Percentiles rank a stretch among this genome's conserved stretches.
Conservation (phyloP, 2,113 vertebrate species). For the Vimba vimba region DNA sequence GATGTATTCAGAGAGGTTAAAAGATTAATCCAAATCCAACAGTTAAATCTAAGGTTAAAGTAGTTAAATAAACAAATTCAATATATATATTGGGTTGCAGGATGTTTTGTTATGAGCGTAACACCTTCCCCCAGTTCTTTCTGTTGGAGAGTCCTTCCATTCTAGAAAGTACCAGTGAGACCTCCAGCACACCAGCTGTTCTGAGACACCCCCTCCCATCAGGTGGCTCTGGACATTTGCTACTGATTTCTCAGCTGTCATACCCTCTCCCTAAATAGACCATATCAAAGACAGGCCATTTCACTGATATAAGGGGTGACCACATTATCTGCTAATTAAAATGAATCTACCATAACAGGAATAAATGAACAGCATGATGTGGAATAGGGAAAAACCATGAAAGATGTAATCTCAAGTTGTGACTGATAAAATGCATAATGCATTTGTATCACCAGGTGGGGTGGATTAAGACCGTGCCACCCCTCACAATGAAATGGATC, state of each 20-base stretch:
- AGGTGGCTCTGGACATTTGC: constrained; percentile 70
- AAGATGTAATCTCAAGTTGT: not conserved
- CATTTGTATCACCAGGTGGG: not conserved
- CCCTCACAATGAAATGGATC: constrained; percentile 41
- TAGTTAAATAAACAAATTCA: too few relatives aligned
- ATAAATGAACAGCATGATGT: not conserved
- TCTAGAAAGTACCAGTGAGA: constrained; percentile 77
- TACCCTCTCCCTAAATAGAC: constrained; percentile 75
- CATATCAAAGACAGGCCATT: constrained; percentile 69
- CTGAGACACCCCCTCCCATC: constrained; percentile 36
- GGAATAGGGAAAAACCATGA: not conserved
- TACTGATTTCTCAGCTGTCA: constrained; percentile 79
- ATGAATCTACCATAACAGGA: not conserved
- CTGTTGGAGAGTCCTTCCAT: constrained; percentile 59
- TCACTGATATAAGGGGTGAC: not conserved
- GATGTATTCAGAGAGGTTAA: too few relatives aligned
- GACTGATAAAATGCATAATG: not conserved
- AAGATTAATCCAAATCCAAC: too few relatives aligned
- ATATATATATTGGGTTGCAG: not conserved
- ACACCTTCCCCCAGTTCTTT: constrained; percentile 19
- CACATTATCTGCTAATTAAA: not conserved
- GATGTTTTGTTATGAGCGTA: not conserved
- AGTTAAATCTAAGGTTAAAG: too few relatives aligned
- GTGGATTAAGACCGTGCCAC: constrained; percentile 14
- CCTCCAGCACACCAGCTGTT: constrained; percentile 70